Conservation (phyloP, 2,797 vertebrate genomes). For the Molossus molossus region DNA sequence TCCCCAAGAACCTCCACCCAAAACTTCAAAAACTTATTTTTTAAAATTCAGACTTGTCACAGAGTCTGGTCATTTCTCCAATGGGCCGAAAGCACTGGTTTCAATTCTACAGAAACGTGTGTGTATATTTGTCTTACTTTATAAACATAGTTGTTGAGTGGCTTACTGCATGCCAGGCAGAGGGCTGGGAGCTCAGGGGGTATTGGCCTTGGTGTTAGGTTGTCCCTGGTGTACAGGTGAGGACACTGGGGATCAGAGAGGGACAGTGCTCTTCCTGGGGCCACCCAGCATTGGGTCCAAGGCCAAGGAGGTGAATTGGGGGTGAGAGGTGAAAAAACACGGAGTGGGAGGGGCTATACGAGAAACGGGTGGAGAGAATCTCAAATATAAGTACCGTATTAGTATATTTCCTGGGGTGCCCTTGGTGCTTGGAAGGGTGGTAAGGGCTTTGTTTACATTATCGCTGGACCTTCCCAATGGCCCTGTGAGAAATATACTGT, state of each 20-base stretch:
- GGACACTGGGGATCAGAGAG: conserved; percentile 9
- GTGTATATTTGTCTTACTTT: neutral
- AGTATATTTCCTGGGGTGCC: fast-evolving
- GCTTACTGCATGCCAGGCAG: fast-evolving
- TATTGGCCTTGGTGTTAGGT: too few relatives aligned
- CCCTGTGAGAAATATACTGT: fast-evolving
- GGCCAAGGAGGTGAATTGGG: neutral
- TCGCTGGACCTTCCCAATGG: fast-evolving
- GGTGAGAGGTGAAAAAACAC: neutral
- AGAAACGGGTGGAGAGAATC: neutral
- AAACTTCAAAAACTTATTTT: neutral
- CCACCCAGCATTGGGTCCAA: neutral
- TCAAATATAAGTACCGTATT: fast-evolving
- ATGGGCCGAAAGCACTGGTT: neutral
- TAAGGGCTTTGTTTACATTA: too few relatives aligned
- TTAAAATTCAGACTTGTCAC: neutral
- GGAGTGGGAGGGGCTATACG: neutral
- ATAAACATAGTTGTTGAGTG: neutral
- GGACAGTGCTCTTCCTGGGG: neutral
- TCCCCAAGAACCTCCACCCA: neutral
- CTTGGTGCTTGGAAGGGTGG: neutral
- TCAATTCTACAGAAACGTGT: neutral
- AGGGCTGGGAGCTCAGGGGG: neutral
- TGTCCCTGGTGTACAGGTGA: too few relatives aligned
- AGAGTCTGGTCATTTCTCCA: neutral